phyloP scores from a whole-genome alignment of 2,888 invertebrate genomes.

The Phaedon cochleariae region DNA sequence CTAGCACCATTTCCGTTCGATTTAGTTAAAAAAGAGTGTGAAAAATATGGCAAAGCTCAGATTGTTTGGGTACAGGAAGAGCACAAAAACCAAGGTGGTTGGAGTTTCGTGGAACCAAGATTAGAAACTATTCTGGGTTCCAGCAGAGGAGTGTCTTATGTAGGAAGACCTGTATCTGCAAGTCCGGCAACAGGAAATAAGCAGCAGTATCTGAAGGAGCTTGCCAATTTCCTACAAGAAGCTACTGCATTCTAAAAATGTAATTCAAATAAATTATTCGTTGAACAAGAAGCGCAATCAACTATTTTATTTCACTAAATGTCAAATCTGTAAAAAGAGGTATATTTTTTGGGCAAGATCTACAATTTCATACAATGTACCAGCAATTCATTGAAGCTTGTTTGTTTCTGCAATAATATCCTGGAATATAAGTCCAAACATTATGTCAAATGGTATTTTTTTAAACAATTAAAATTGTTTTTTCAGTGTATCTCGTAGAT shows the following conservation, averaged over 20 bases:
- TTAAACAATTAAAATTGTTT: too few relatives aligned
- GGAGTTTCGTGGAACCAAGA: slow-evolving; percentile 89
- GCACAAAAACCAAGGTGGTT: slow-evolving; percentile 92
- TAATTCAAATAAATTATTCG: too few relatives aligned
- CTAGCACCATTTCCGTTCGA: slow-evolving; percentile 96
- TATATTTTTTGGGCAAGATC: too few relatives aligned
- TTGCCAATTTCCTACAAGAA: slow-evolving; percentile 1
- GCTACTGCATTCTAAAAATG: neutral
- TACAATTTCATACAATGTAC: too few relatives aligned
- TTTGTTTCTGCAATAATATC: too few relatives aligned
- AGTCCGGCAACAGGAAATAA: slow-evolving; percentile 99
- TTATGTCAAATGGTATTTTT: too few relatives aligned
- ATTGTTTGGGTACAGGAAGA: slow-evolving; percentile 93
- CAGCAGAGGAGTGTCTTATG: slow-evolving; percentile 81
- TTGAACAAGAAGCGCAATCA: too few relatives aligned
- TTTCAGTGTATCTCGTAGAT: too few relatives aligned
- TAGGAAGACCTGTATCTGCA: slow-evolving; percentile 89
- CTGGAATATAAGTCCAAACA: too few relatives aligned
- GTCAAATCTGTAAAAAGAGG: too few relatives aligned
- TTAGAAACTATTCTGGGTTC: slow-evolving; percentile 83
- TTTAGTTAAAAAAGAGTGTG: slow-evolving; percentile 81
- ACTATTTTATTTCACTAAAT: too few relatives aligned
- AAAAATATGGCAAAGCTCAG: slow-evolving; percentile 84
- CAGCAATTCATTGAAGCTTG: too few relatives aligned
- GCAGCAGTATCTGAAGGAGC: slow-evolving; percentile 74